Percentiles rank a stretch among this genome's conserved stretches.
phyloP scores from a whole-genome alignment of 2,888 invertebrate species.

The Tryphoninae sp. region DNA sequence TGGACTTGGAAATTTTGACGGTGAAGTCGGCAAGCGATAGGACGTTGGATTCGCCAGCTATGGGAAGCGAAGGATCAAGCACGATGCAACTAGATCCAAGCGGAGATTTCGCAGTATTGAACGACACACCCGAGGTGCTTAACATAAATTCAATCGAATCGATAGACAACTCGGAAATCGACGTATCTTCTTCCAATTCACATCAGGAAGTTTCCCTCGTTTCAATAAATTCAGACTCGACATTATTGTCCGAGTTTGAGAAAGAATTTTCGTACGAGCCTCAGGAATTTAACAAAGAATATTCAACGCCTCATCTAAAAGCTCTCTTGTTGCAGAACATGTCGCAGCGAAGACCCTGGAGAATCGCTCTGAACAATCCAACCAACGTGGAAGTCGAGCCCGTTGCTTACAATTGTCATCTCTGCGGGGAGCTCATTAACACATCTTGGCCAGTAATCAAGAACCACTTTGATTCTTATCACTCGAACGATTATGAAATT shows the following conservation, averaged over 20 bases:
- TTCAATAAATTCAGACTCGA: slow-evolving; percentile 8
- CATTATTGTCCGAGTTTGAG: slow-evolving; percentile 13
- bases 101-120: slow-evolving; percentile 25
- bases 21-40: slow-evolving; percentile 34
- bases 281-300: slow-evolving; percentile 27
- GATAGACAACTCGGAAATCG: slow-evolving; percentile 9
- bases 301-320: slow-evolving; percentile 18
- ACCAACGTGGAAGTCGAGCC: slow-evolving; percentile 41
- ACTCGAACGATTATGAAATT: slow-evolving; percentile 71
- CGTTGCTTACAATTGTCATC: slow-evolving; percentile 74
- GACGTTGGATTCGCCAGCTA: slow-evolving; percentile 17
- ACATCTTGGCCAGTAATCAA: slow-evolving; percentile 72
- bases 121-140: neutral
- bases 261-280: slow-evolving; percentile 37
- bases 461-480: slow-evolving; percentile 72
- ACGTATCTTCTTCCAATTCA: slow-evolving; percentile 28
- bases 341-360: slow-evolving; percentile 59
- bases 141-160: neutral
- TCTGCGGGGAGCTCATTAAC: slow-evolving; percentile 75
- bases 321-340: slow-evolving; percentile 26
- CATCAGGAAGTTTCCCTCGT: slow-evolving; percentile 16
- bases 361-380: slow-evolving; percentile 74
- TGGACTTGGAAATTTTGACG: slow-evolving; percentile 26
- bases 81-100: neutral
- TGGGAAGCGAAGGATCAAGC: slow-evolving; percentile 12